These are phyloP conservation scores for Acanthoscelides obtectus DNA, from an alignment of 2,888 invertebrate species.

Conservation along the genomic window DNA sequence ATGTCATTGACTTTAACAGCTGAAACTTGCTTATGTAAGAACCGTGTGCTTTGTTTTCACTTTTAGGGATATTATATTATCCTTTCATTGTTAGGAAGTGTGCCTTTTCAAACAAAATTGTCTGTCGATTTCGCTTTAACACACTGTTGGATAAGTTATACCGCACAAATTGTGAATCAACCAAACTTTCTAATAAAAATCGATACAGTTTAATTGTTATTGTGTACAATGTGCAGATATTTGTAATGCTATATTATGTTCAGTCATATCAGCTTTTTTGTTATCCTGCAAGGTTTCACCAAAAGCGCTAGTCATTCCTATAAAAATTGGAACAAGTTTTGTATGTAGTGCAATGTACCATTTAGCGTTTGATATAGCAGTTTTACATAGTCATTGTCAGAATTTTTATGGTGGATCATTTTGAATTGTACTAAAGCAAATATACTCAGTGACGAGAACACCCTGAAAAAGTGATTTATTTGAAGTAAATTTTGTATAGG, in stretches of 20 bases:
- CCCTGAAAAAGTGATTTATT: too few relatives aligned
- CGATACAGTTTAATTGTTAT: not conserved
- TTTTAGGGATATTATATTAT: not conserved
- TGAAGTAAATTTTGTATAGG: too few relatives aligned
- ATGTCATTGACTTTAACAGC: not conserved
- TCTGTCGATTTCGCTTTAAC: not conserved
- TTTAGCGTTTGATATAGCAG: too few relatives aligned
- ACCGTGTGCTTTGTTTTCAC: not conserved
- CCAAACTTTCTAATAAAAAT: not conserved
- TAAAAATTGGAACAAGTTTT: not conserved
- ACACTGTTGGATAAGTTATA: not conserved
- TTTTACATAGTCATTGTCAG: too few relatives aligned
- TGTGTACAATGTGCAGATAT: not conserved
- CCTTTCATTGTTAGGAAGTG: not conserved
- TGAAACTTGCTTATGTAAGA: not conserved
- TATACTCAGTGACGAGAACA: too few relatives aligned
- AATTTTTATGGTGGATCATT: too few relatives aligned
- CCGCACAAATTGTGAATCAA: not conserved
- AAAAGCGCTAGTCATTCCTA: not conserved
- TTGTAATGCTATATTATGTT: not conserved
- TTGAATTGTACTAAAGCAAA: too few relatives aligned
- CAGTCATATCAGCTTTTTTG: not conserved
- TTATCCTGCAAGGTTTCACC: not conserved
- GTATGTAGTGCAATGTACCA: too few relatives aligned
- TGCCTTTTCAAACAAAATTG: not conserved